A percentile compares a stretch with the other conserved stretches of the same genome.
Evolutionary conservation across 2,113 vertebrate genomes (phyloP).

Genomic region (Azemiops feae): DNA sequence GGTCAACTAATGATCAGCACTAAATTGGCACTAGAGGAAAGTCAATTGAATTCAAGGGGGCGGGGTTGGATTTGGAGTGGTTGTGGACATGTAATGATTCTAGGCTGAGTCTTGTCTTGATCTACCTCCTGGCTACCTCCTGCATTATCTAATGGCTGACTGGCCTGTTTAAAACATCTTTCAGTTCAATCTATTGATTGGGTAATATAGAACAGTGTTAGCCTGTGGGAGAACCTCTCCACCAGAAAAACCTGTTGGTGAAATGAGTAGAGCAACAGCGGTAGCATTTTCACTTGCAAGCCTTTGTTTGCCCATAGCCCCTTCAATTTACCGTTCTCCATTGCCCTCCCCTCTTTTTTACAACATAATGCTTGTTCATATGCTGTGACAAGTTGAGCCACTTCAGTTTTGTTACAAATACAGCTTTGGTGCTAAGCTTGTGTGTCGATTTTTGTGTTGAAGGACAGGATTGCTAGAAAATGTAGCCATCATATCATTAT

Average conservation of each 20-base stretch:
- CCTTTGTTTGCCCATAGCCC: background rate
- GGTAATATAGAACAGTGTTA: background rate
- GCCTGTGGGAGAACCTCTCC: background rate
- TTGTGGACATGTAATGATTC: background rate
- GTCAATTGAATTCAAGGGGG: background rate
- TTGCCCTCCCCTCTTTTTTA: background rate
- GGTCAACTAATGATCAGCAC: background rate
- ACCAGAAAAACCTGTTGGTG: background rate
- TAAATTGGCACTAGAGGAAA: background rate
- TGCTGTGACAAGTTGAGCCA: background rate
- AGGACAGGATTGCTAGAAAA: slow-evolving; percentile 10
- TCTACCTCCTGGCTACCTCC: background rate
- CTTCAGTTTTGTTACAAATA: slow-evolving; percentile 29
- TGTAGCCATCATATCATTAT: background rate
- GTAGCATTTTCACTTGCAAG: background rate
- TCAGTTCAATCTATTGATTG: background rate
- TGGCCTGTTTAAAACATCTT: background rate
- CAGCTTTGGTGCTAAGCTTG: background rate
- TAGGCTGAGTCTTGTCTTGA: background rate
- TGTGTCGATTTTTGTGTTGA: background rate
- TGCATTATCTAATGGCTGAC: background rate
- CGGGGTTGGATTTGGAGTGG: background rate
- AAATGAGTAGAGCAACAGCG: background rate
- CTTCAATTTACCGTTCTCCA: background rate
- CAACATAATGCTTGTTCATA: background rate